phyloP scores from a whole-genome alignment of 2,888 invertebrate species.

The Brenthis hecate region DNA sequence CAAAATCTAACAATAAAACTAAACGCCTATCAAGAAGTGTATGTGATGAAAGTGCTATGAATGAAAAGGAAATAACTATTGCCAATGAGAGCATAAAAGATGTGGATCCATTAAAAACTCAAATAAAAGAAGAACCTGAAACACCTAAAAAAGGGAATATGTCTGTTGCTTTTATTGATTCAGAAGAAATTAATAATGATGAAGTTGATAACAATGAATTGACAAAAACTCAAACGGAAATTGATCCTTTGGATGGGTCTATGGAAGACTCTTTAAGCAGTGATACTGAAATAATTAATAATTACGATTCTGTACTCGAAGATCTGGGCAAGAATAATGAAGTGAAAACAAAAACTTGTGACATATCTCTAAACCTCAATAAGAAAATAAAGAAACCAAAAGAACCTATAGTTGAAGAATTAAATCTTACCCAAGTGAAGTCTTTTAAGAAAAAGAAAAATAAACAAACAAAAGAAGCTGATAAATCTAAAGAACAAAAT shows the following conservation, averaged over 20 bases:
- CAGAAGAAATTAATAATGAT: conserved; percentile 49
- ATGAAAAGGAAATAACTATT: conserved; percentile 67
- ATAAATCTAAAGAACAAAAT: conserved; percentile 33
- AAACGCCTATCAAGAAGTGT: conserved; percentile 53
- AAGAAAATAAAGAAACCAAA: conserved; percentile 55
- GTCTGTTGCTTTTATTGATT: conserved; percentile 56
- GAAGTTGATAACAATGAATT: conserved; percentile 52
- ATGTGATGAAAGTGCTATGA: conserved; percentile 48
- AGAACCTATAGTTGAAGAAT: conserved; percentile 59
- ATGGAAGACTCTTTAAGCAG: conserved; percentile 53
- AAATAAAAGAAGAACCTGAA: conserved; percentile 63
- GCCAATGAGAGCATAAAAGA: conserved; percentile 47
- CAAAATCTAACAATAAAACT: conserved; percentile 45
- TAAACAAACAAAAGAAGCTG: conserved; percentile 31
- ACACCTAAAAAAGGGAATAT: conserved; percentile 60
- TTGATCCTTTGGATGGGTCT: conserved; percentile 58
- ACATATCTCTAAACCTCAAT: conserved; percentile 61
- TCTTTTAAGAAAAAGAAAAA: conserved; percentile 38
- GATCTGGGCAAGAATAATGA: conserved; percentile 55
- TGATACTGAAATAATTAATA: conserved; percentile 66
- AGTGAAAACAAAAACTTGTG: conserved; percentile 46
- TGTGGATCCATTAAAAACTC: conserved; percentile 57
- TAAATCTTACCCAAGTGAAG: conserved; percentile 66
- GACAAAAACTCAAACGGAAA: conserved; percentile 51
- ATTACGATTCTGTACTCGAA: conserved; percentile 65